phyloP scores from a whole-genome alignment of 2,797 vertebrate species.

The Manis javanica region DNA sequence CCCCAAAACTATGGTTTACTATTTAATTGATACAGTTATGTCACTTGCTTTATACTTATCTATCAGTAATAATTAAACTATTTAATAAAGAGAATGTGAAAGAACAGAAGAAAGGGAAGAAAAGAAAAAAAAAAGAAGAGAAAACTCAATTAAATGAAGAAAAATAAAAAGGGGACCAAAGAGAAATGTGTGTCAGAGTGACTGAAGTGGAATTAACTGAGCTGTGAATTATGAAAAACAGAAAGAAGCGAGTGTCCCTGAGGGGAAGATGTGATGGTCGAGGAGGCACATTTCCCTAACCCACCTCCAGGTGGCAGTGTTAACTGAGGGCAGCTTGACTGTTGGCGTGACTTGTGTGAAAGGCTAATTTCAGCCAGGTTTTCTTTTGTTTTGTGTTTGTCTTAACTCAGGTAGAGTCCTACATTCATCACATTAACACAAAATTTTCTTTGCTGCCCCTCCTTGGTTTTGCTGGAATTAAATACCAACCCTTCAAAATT shows the following conservation, averaged over 20 bases:
- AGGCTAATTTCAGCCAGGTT: not conserved
- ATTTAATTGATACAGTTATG: not conserved
- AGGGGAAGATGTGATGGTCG: no score
- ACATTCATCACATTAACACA: not conserved
- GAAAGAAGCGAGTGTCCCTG: not conserved
- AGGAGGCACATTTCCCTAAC: not conserved
- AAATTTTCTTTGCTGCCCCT: not conserved
- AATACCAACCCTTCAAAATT: not conserved
- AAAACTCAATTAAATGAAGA: not conserved
- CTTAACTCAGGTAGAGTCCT: not conserved
- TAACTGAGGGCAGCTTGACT: not conserved
- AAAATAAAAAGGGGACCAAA: not conserved
- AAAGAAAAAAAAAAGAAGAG: not conserved
- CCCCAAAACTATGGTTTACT: not conserved
- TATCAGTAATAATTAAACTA: not conserved
- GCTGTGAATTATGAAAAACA: not conserved
- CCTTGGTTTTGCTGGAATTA: slow-evolving; percentile 24
- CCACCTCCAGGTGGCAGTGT: not conserved
- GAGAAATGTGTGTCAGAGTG: not conserved
- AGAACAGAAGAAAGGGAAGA: not conserved
- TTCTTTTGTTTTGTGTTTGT: not conserved
- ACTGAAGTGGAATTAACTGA: not conserved
- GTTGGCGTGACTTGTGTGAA: not conserved
- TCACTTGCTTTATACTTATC: not conserved
- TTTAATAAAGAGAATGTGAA: not conserved